Evolutionary conservation across 2,113 vertebrate genomes (phyloP).

Genomic region (Sterrhoptilus dennistouni): DNA sequence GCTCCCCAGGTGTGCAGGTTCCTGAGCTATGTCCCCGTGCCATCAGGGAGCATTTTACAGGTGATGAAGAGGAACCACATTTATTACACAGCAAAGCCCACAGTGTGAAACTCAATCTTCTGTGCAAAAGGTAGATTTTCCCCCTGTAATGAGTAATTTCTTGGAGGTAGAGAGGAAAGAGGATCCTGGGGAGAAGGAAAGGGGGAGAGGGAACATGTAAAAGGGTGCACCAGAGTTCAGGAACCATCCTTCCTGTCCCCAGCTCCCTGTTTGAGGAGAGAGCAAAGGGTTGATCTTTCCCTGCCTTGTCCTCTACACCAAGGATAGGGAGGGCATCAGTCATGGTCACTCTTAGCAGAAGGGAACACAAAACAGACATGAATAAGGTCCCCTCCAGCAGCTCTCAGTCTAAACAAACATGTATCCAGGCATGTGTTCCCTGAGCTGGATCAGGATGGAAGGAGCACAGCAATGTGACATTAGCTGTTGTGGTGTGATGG

Average conservation of each 20-base stretch:
- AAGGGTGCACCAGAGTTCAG: background rate
- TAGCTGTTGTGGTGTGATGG: background rate
- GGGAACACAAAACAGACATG: background rate
- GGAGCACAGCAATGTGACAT: fast-evolving
- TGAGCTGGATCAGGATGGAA: background rate
- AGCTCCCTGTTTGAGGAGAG: background rate
- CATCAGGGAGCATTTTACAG: background rate
- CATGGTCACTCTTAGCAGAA: background rate
- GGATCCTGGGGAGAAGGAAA: background rate
- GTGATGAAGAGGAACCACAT: background rate
- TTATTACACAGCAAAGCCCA: background rate
- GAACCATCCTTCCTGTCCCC: background rate
- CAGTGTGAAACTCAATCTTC: background rate
- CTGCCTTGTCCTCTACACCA: background rate
- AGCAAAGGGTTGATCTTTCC: background rate
- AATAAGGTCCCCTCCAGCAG: background rate
- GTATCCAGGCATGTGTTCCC: background rate
- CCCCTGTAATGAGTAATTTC: background rate
- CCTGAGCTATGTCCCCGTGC: fast-evolving
- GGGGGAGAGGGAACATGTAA: background rate
- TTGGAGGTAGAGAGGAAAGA: background rate
- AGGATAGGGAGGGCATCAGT: background rate
- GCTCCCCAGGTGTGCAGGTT: background rate
- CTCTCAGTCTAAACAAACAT: background rate
- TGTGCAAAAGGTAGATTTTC: background rate